Percentiles rank a stretch among this genome's conserved stretches.
Conservation (phyloP, 2,888 invertebrate genomes). For the Campoplex capitator region DNA sequence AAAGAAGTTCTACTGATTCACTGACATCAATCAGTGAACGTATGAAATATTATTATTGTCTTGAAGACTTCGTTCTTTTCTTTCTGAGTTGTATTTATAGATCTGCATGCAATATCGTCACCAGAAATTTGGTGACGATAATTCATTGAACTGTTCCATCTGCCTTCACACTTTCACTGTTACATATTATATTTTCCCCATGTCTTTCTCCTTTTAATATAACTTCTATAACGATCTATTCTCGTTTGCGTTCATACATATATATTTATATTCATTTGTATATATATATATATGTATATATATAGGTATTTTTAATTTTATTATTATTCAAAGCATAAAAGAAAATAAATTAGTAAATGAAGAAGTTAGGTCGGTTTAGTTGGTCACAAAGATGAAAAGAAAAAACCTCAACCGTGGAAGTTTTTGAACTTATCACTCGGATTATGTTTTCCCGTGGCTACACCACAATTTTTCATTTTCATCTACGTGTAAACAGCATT, state of each 20-base stretch:
- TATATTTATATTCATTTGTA: conserved; percentile 62
- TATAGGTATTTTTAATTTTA: conserved; percentile 68
- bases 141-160: conserved; percentile 57
- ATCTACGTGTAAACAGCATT: neutral
- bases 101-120: neutral
- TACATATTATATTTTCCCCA: conserved; percentile 75
- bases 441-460: conserved; percentile 67
- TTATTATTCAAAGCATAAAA: conserved; percentile 68
- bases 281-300: conserved; percentile 68
- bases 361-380: conserved; percentile 71
- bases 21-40: conserved; percentile 79
- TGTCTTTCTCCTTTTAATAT: conserved; percentile 51
- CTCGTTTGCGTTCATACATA: conserved; percentile 69
- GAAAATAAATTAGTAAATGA: conserved; percentile 74
- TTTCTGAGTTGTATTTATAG: neutral
- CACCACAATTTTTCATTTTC: neutral
- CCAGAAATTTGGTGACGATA: conserved; percentile 4
- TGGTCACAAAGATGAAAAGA: conserved; percentile 69
- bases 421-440: conserved; percentile 68
- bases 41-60: conserved; percentile 74
- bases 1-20: conserved; percentile 70
- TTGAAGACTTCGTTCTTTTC: neutral
- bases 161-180: conserved; percentile 79
- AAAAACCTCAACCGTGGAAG: conserved; percentile 71
- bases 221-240: conserved; percentile 70